A percentile compares a stretch with the other conserved stretches of the same genome.
These are phyloP conservation scores for Octomys mimax DNA, from an alignment of 2,797 vertebrate species.

Conservation along the genomic window DNA sequence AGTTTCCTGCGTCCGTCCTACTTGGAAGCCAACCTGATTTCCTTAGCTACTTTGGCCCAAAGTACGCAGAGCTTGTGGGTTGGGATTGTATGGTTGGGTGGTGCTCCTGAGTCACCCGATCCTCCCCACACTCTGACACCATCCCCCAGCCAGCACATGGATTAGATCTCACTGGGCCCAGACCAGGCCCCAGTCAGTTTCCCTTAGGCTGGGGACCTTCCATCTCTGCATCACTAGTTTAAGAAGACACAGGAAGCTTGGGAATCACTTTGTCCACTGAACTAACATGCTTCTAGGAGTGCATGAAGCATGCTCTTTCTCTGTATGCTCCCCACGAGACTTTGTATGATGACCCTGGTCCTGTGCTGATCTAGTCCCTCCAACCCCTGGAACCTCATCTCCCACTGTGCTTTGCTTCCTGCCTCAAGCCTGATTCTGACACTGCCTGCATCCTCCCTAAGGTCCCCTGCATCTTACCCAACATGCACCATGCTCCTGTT, in stretches of 20 bases:
- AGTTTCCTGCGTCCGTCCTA: neutral
- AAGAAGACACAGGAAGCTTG: neutral
- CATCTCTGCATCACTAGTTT: neutral
- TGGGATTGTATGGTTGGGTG: neutral
- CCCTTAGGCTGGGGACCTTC: neutral
- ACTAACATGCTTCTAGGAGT: neutral
- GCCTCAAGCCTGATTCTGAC: rapidly evolving
- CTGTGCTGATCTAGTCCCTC: neutral
- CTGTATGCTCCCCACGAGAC: neutral
- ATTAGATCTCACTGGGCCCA: neutral
- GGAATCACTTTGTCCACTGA: neutral
- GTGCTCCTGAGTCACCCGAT: neutral
- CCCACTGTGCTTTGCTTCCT: neutral
- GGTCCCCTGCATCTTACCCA: neutral
- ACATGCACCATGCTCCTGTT: neutral
- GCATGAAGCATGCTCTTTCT: neutral
- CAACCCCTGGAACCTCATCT: neutral
- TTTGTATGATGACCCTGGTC: neutral
- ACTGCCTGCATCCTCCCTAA: neutral
- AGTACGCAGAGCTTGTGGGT: neutral
- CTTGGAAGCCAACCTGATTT: neutral
- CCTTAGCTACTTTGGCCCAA: neutral
- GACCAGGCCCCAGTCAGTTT: neutral
- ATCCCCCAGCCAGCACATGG: neutral
- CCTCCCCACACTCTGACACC: neutral